These are phyloP conservation scores for Entelurus aequoreus DNA, from an alignment of 2,113 vertebrate genomes.

Conservation along the genomic window DNA sequence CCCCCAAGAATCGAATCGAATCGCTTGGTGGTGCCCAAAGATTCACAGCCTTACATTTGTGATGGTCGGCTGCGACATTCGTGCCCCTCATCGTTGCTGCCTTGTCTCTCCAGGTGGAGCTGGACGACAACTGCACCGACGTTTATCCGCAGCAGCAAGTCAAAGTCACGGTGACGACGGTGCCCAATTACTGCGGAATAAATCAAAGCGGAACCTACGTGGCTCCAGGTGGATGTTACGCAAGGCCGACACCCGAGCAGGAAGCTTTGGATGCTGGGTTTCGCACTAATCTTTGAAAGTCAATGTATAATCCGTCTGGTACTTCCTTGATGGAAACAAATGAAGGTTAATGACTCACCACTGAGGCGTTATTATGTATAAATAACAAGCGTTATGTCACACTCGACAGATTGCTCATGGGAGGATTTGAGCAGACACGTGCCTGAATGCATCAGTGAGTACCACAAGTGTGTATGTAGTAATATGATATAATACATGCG, in stretches of 20 bases:
- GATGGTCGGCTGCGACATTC: too few relatives aligned
- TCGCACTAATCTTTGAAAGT: not conserved
- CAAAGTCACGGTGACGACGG: constrained; percentile 75
- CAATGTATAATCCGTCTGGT: not conserved
- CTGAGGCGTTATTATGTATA: not conserved
- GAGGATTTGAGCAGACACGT: constrained; percentile 73
- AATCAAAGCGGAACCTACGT: constrained; percentile 64
- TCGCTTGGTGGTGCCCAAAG: too few relatives aligned
- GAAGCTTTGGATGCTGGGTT: not conserved
- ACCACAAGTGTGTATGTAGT: not conserved
- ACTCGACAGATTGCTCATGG: constrained; percentile 74
- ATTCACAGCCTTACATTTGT: too few relatives aligned
- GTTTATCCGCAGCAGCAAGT: constrained; percentile 71
- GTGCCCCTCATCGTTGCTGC: not conserved
- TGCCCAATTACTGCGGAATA: constrained; percentile 78
- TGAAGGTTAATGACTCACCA: constrained; percentile 4
- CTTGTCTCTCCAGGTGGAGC: constrained; percentile 69
- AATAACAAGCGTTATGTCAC: constrained; percentile 6
- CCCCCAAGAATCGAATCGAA: too few relatives aligned
- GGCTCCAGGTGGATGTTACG: constrained; percentile 64
- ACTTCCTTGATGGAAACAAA: not conserved
- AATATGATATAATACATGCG: too few relatives aligned
- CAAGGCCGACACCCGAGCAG: not conserved
- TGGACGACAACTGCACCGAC: constrained; percentile 77
- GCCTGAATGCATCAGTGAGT: constrained; percentile 82